phyloP scores from a whole-genome alignment of 2,888 invertebrate genomes.

The Noctua pronuba region DNA sequence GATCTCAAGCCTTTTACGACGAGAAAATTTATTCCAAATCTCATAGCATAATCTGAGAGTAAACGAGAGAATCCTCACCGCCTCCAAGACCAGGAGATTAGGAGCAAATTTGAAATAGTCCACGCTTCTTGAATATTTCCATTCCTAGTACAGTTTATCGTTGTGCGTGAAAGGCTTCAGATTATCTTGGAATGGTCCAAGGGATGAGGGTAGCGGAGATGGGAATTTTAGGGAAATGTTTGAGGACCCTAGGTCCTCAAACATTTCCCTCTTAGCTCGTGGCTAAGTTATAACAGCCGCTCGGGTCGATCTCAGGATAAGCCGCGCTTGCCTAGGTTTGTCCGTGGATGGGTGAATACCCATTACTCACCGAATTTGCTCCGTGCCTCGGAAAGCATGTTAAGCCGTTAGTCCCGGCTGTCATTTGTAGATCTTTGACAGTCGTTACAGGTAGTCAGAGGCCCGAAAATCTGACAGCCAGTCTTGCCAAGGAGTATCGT shows the following conservation, averaged over 20 bases:
- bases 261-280: too few relatives aligned
- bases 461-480: too few relatives aligned
- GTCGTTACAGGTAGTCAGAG: background rate
- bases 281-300: background rate
- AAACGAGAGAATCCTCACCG: conserved; percentile 31
- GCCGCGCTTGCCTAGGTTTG: background rate
- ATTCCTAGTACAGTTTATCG: conserved; percentile 40
- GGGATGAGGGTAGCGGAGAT: background rate
- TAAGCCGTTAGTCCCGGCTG: background rate
- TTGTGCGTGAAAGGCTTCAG: conserved; percentile 29
- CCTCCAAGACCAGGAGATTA: conserved; percentile 48
- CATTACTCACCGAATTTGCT: background rate
- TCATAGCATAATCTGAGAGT: conserved; percentile 31
- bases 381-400: too few relatives aligned
- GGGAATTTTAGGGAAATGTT: background rate
- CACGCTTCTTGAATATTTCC: conserved; percentile 28
- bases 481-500: too few relatives aligned
- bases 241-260: too few relatives aligned
- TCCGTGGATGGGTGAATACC: background rate
- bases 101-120: conserved; percentile 50
- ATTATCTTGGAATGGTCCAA: conserved; percentile 19
- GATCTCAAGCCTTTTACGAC: conserved; percentile 24
- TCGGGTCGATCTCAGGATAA: too few relatives aligned
- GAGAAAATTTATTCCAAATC: conserved; percentile 47
- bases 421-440: background rate